Percentiles rank a stretch among this genome's conserved stretches.
Conservation (phyloP, 2,888 invertebrate species). For the Andricus curvator region DNA sequence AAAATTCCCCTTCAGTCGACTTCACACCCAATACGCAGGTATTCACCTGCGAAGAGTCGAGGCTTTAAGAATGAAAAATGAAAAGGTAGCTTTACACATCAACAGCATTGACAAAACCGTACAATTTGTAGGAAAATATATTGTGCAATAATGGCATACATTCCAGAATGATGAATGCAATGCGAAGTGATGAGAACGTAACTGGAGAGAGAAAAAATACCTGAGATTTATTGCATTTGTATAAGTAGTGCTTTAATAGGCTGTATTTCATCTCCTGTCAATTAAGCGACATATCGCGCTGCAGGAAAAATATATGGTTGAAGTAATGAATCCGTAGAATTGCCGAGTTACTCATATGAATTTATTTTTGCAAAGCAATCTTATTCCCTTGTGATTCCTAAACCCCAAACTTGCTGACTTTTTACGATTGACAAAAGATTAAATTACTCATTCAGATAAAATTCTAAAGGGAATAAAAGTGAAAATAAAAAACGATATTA, state of each 20-base stretch:
- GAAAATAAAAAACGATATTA: too few relatives aligned
- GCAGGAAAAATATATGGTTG: conserved; percentile 2
- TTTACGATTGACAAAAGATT: too few relatives aligned
- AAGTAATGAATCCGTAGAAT: background rate
- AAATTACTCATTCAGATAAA: too few relatives aligned
- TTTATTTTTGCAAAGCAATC: background rate
- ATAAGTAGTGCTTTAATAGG: conserved; percentile 14
- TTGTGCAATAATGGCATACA: conserved; percentile 9
- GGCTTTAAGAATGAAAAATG: too few relatives aligned
- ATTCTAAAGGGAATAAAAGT: too few relatives aligned
- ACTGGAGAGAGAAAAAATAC: conserved; percentile 1
- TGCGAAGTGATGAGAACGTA: background rate
- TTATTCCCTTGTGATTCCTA: background rate
- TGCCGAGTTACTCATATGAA: background rate
- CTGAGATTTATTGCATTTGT: conserved; percentile 23
- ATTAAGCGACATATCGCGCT: background rate
- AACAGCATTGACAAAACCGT: too few relatives aligned
- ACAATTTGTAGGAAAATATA: background rate
- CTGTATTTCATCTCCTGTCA: conserved; percentile 29
- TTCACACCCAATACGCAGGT: background rate
- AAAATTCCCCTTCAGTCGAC: background rate
- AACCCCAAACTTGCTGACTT: background rate
- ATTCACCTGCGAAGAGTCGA: too few relatives aligned
- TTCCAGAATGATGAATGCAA: background rate
- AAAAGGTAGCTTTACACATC: too few relatives aligned